Evolutionary conservation across 2,888 invertebrate genomes (phyloP), one percentile per base, ranked within the genome.

Genomic region (Lepeophtheirus nordmannii): DNA sequence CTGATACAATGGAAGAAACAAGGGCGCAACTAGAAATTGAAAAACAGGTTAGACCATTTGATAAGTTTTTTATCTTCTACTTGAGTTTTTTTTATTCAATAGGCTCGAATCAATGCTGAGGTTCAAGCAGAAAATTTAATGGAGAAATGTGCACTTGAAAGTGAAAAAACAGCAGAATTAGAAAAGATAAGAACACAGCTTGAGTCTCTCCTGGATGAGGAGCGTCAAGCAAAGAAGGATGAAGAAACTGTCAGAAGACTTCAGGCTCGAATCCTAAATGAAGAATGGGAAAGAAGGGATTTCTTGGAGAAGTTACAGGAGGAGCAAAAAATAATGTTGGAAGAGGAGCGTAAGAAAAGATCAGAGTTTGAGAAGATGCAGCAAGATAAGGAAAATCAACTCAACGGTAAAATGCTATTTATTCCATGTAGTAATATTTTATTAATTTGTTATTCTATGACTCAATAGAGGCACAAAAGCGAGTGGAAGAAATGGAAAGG

Each of bases 251-350:
- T 81, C 68, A 72, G 77, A 46, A 74, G 73, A 68, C 72, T 78
- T 30, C 78, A 79, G 70, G 69, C 69, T 30, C 62, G 82, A 70
- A 85, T 88, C 61, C 76, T 88, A 70, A 82, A 85, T 62, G 88
- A 89, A 76, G 89, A 89, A 78, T 87, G 87, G 86, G 86, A 87
- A 71, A 84, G 83, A 72, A 76, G 87, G 69, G 87, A 87, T 73
- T 86, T 88, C 74, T 74, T 89, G 69, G 88, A 89, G 75, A 79
- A 81, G 70, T 76, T 88, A n/a, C 87, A 88, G 75, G 82, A 82
- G 72, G 86, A 88, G 74, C 87, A 88, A 72, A 81, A 81, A 70
- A 76, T 80, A 72, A 79, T 87, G 72, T 74, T 89, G 67, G 84
- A 85, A 73, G 81, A 83, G 72, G 89, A 89, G 75, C 79, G 85